Percentiles rank a stretch among this genome's conserved stretches.
phyloP scores from a whole-genome alignment of 2,113 vertebrate species.

The Nipponia nippon region DNA sequence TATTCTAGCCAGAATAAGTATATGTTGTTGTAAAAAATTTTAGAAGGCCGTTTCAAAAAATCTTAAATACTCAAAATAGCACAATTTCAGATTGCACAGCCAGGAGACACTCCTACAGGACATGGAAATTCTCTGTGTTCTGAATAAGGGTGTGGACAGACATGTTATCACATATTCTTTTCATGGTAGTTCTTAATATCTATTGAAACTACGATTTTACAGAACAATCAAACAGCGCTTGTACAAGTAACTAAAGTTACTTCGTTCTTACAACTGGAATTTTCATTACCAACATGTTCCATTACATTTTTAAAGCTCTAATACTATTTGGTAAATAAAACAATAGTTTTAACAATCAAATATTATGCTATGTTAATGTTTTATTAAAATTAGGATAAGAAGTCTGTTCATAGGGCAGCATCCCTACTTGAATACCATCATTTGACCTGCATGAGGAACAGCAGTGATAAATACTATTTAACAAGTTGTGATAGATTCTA shows the following conservation, averaged over 20 bases:
- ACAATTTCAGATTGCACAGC: not conserved
- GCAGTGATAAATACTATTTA: not conserved
- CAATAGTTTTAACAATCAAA: not conserved
- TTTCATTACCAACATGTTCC: not conserved
- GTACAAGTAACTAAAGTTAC: not conserved
- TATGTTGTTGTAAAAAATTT: not conserved
- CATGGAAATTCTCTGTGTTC: not conserved
- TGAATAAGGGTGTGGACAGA: not conserved
- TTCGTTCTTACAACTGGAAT: not conserved
- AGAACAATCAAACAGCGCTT: not conserved
- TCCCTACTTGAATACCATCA: not conserved
- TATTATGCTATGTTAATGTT: not conserved
- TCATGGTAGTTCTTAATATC: not conserved
- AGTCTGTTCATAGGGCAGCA: not conserved
- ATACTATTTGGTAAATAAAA: not conserved
- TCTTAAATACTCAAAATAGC: not conserved
- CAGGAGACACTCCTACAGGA: not conserved
- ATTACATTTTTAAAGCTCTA: not conserved
- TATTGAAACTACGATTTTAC: not conserved
- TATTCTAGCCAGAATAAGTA: not conserved
- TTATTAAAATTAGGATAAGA: not conserved
- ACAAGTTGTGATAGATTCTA: not conserved
- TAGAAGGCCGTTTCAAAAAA: not conserved
- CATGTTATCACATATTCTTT: not conserved
- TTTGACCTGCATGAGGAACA: not conserved